phyloP scores from a whole-genome alignment of 2,888 invertebrate species.

The Agrypnus murinus region DNA sequence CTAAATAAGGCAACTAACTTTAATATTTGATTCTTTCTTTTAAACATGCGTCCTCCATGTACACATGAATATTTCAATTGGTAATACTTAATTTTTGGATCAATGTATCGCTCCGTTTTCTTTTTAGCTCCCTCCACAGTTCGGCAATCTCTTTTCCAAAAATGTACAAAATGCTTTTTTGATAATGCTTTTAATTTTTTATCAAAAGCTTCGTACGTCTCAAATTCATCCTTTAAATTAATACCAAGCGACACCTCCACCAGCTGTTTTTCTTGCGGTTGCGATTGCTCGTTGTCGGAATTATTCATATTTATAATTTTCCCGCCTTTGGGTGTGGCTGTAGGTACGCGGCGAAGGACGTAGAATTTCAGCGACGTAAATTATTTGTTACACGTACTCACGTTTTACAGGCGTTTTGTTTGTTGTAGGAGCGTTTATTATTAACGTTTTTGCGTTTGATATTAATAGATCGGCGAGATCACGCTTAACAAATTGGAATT shows the following conservation, averaged over 20 bases:
- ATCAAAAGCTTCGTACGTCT: conserved; percentile 37
- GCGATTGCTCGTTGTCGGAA: neutral
- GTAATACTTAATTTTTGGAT: conserved; percentile 39
- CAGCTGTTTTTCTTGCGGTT: neutral
- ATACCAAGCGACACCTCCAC: conserved; percentile 31
- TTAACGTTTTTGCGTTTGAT: too few species aligned
- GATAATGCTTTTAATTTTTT: conserved; percentile 24
- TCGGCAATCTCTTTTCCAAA: conserved; percentile 37
- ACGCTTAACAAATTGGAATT: too few species aligned
- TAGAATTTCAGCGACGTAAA: conserved; percentile 14
- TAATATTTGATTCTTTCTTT: conserved; percentile 15
- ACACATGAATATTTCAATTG: conserved; percentile 39
- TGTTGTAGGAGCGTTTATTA: too few species aligned
- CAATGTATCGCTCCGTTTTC: conserved; percentile 39
- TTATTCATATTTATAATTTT: conserved; percentile 1
- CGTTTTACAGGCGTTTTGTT: too few species aligned
- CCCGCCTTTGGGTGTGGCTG: conserved; percentile 16
- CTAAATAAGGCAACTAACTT: conserved; percentile 10
- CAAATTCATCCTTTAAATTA: conserved; percentile 34
- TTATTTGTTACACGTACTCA: too few species aligned
- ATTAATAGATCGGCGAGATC: too few species aligned
- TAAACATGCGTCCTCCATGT: conserved; percentile 36
- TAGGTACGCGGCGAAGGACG: conserved; percentile 21
- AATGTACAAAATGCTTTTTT: conserved; percentile 20
- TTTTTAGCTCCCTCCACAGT: conserved; percentile 37